phyloP scores from a whole-genome alignment of 1,140 invertebrate species.

The Orius insidiosus region DNA sequence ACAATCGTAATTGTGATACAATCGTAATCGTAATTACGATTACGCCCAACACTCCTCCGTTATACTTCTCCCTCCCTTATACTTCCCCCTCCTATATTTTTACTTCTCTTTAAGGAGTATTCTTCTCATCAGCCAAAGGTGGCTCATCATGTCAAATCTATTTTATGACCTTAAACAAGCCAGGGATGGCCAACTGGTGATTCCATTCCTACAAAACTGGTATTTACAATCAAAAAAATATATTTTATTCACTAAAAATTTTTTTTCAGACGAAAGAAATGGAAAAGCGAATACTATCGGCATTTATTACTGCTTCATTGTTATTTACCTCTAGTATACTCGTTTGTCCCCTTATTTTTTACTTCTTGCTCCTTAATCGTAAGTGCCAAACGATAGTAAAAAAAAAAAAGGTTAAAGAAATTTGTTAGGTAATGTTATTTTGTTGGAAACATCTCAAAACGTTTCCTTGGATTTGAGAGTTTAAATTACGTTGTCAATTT shows the following conservation, averaged over 20 bases:
- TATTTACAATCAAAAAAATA: background rate
- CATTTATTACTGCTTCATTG: background rate
- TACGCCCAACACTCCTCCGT: too few relatives aligned
- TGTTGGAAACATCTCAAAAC: background rate
- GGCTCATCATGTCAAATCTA: constrained; percentile 99
- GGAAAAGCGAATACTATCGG: background rate
- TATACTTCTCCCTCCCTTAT: background rate
- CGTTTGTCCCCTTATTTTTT: too few relatives aligned
- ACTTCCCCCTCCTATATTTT: constrained; percentile 9
- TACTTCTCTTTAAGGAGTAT: constrained; percentile 68
- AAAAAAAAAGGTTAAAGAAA: too few relatives aligned
- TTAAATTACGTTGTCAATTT: too few relatives aligned
- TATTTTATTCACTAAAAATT: background rate
- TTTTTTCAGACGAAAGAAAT: background rate
- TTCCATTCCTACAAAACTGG: background rate
- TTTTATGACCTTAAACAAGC: constrained; percentile 99
- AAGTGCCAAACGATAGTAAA: too few relatives aligned
- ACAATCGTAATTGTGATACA: too few relatives aligned
- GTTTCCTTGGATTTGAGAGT: background rate
- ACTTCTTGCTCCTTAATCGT: too few relatives aligned
- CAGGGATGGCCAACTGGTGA: constrained; percentile 98
- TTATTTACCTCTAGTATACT: background rate
- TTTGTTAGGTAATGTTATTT: background rate
- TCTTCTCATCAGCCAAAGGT: constrained; percentile 98
- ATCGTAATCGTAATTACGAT: too few relatives aligned